Evolutionary conservation across 1,140 invertebrate genomes (phyloP).

Genomic region (Bombus superbus): DNA sequence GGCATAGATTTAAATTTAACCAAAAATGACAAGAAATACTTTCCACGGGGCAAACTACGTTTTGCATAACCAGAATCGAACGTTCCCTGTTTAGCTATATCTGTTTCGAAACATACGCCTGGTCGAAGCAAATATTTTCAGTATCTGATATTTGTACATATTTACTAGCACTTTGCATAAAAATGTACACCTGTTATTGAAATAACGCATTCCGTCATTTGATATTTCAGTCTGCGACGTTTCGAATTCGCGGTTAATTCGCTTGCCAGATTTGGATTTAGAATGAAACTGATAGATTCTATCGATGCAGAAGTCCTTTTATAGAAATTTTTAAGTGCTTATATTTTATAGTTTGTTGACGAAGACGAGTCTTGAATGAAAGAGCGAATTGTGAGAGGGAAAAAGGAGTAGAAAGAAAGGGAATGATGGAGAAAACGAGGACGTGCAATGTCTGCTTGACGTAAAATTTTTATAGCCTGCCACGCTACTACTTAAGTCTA

Average conservation of each 20-base stretch:
- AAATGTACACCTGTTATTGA: not conserved
- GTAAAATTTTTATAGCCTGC: no score
- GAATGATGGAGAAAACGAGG: no score
- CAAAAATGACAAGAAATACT: not conserved
- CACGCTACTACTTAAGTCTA: no score
- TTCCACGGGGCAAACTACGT: not conserved
- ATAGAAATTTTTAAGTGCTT: no score
- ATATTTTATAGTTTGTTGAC: no score
- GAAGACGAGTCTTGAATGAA: no score
- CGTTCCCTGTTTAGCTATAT: not conserved
- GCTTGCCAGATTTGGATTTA: not conserved
- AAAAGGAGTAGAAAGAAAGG: no score
- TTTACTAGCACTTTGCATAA: not conserved
- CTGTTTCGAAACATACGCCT: not conserved
- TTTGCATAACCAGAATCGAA: slow-evolving; percentile 1
- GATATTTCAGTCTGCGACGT: not conserved
- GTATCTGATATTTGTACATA: not conserved
- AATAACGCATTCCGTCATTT: no score
- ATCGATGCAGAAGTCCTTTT: no score
- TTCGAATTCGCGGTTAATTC: not conserved
- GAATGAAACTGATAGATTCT: not conserved
- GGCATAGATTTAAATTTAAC: slow-evolving; percentile 11
- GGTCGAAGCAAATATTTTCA: not conserved
- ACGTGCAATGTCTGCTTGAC: no score
- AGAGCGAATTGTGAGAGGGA: no score